Percentiles rank a stretch among this genome's conserved stretches.
phyloP scores from a whole-genome alignment of 2,113 vertebrate species.

The Myiozetetes cayanensis region DNA sequence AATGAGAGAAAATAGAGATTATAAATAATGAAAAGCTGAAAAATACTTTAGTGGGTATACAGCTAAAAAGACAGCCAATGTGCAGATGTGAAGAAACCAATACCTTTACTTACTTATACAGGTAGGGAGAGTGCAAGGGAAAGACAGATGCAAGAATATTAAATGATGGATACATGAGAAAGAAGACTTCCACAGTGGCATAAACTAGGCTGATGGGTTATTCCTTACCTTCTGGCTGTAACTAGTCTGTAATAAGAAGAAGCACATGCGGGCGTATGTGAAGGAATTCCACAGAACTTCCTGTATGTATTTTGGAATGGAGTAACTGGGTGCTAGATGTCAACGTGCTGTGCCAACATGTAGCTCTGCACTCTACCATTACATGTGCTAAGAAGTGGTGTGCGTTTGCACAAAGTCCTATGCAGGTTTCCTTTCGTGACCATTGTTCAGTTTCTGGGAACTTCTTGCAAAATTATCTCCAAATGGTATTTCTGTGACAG shows the following conservation, averaged over 20 bases:
- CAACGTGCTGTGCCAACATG: not conserved
- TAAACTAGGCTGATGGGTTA: not conserved
- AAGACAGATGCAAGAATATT: not conserved
- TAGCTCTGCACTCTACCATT: not conserved
- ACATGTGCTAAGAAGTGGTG: not conserved
- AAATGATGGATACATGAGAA: not conserved
- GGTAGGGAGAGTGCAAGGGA: not conserved
- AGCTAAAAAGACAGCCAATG: not conserved
- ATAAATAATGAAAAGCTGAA: slow-evolving; percentile 2
- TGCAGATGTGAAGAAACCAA: not conserved
- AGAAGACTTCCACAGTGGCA: not conserved
- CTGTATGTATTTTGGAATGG: not conserved
- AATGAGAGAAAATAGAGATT: not conserved
- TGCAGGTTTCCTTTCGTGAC: not conserved
- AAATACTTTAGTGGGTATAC: not conserved
- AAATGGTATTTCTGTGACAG: not conserved
- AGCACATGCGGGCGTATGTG: not conserved
- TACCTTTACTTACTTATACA: not conserved
- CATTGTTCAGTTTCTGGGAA: not conserved
- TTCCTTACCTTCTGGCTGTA: not conserved
- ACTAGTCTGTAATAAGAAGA: not conserved
- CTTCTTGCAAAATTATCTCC: not conserved
- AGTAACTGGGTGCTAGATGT: not conserved
- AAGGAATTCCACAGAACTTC: not conserved
- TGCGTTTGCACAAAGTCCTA: not conserved